These are phyloP conservation scores for Aphelenchoides fujianensis DNA, from an alignment of 1,140 invertebrate species.

Conservation along the genomic window DNA sequence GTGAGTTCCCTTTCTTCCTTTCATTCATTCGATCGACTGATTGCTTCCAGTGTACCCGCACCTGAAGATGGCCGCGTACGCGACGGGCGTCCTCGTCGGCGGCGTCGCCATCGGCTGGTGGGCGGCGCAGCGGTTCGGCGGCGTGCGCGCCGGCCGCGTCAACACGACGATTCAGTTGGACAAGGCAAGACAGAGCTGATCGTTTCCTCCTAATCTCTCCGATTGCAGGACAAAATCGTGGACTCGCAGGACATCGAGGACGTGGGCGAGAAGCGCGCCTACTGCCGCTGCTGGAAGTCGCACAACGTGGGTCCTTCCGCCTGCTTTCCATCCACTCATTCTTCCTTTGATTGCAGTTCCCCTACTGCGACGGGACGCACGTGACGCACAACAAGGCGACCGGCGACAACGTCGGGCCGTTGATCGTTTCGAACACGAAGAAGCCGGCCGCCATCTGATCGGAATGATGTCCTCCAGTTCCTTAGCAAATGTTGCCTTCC, in stretches of 20 bases:
- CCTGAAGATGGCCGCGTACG: conserved; percentile 24
- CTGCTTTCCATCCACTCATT: background rate
- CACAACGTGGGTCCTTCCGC: conserved; percentile 39
- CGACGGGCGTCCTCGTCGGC: conserved; percentile 30
- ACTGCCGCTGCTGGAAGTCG: conserved; percentile 47
- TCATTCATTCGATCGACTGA: no score
- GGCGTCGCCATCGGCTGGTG: conserved; percentile 36
- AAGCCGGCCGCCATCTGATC: no score
- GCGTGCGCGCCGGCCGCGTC: background rate
- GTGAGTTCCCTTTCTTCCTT: background rate
- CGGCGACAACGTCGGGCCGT: conserved; percentile 45
- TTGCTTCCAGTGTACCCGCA: conserved; percentile 18
- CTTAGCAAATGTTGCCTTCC: no score
- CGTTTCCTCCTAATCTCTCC: background rate
- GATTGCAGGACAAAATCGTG: conserved; percentile 33
- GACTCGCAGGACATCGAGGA: conserved; percentile 47
- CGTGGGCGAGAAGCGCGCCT: conserved; percentile 40
- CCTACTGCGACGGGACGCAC: conserved; percentile 44
- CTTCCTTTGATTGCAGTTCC: conserved; percentile 39
- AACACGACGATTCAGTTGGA: conserved; percentile 19
- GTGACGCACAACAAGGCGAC: conserved; percentile 45
- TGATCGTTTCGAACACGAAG: conserved; percentile 34
- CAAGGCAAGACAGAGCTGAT: background rate
- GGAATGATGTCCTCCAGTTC: no score
- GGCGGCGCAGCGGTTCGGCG: conserved; percentile 17